Base-by-base conservation (phyloP, 2,113 vertebrate genomes). In the Campylomormyrus tamandua region DNA sequence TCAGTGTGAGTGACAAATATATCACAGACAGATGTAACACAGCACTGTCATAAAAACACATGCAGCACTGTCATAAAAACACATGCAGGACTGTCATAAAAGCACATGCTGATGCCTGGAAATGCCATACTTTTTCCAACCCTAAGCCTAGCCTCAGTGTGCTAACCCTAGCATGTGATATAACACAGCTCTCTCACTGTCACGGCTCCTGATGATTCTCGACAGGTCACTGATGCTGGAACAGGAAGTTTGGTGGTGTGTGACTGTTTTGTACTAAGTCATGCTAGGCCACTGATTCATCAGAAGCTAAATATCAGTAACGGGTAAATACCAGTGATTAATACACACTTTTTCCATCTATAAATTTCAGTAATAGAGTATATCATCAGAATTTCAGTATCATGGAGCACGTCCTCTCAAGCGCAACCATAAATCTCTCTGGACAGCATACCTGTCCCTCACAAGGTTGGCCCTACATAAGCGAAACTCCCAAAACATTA, bases 1-100 rank as follows among this genome's bases (percentile, higher is more conserved):
- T n/a, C 95, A 96, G 92, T 96, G 96, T 96, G 93, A 95, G 96
- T 94, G 91, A 39, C 87, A 15, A n/a, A 27, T 7, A 77, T 17
- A 19, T 80, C 74, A 77, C 70, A 15, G 31, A 27, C 2, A 35
- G 80, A 42, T 21, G 17, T 6, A 35, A 39, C 35, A 39, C 35
- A 39, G 35, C 35, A 39, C 35, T 39, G 35, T 39, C 35, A 39
- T 39, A 39, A 39, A 39, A 39, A 39, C 35, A 39, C 35, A 39
- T 2, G 35, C 35, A 39, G 35, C 2, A 39, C 35, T 39, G 35
- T 39, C 35, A 39, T 39, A 39, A 39, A 39, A 39, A 39, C 35
- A 39, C 35, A 39, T 39, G 35, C 35, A n/a, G n/a, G n/a, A 39
- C 35, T 39, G 35, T 39, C 35, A 39, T 39, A 39, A 39, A 39